Percentiles rank a stretch among this genome's conserved stretches.
Conservation (phyloP, 2,113 vertebrate genomes). For the Aegypius monachus region DNA sequence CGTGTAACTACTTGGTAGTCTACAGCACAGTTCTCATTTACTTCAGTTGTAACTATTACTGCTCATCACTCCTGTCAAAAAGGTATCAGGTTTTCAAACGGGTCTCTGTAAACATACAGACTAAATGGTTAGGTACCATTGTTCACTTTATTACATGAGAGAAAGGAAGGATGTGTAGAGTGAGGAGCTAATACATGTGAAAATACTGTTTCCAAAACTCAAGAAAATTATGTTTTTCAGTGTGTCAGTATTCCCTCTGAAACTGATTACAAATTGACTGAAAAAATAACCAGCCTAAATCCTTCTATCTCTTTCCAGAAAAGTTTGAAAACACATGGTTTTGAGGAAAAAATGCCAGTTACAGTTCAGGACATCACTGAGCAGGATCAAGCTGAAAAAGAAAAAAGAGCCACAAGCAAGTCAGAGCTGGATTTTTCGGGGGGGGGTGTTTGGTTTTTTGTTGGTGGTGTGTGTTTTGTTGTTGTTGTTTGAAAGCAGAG, state of each 20-base stretch:
- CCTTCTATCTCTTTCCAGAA: not conserved
- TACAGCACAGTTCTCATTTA: not conserved
- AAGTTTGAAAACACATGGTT: not conserved
- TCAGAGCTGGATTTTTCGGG: not conserved
- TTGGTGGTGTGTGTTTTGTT: fast-evolving
- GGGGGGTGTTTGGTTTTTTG: fast-evolving
- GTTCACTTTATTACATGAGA: not conserved
- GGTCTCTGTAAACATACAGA: not conserved
- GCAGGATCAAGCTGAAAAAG: not conserved
- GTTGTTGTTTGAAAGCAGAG: not conserved
- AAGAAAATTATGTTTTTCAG: not conserved
- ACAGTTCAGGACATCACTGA: not conserved
- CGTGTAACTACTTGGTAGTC: not conserved
- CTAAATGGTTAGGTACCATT: not conserved
- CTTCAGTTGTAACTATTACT: not conserved
- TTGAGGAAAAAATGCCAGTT: not conserved
- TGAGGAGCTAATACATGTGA: not conserved
- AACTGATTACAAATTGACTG: not conserved
- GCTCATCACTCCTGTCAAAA: not conserved
- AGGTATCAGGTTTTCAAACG: not conserved
- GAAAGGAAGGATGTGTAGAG: not conserved
- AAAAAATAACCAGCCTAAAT: not conserved
- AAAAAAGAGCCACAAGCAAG: not conserved
- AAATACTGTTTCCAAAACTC: not conserved
- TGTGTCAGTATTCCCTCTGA: not conserved